A percentile compares a stretch with the other conserved stretches of the same genome.
Conservation (phyloP, 2,113 vertebrate genomes). For the Bombycilla garrulus region DNA sequence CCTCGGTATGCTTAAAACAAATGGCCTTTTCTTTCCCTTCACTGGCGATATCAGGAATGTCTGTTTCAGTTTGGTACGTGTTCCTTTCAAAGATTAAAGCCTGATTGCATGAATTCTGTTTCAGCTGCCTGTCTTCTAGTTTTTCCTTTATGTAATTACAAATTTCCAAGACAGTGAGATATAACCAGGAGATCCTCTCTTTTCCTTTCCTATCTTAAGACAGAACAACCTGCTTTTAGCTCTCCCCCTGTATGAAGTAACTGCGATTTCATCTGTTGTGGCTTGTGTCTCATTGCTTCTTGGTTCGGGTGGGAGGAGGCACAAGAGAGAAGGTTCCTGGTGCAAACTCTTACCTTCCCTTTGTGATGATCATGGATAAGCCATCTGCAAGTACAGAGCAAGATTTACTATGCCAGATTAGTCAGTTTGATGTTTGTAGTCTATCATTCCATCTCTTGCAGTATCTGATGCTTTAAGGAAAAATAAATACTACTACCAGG, state of each 20-base stretch:
- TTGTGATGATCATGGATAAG: neutral
- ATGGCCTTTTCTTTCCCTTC: neutral
- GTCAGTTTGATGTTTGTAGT: neutral
- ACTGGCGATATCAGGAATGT: neutral
- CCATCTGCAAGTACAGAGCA: neutral
- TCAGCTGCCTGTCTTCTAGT: neutral
- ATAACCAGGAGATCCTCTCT: neutral
- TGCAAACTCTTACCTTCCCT: neutral
- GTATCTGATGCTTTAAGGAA: neutral
- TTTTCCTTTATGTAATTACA: neutral
- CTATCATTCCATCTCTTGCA: neutral
- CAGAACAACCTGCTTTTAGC: neutral
- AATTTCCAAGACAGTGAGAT: neutral
- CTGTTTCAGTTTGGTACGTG: neutral
- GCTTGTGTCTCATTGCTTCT: neutral
- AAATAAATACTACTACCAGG: neutral
- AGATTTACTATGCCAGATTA: neutral
- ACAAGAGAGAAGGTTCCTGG: neutral
- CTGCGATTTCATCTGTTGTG: neutral
- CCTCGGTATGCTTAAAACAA: neutral
- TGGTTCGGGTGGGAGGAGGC: neutral
- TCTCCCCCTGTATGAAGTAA: neutral
- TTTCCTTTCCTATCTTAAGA: neutral
- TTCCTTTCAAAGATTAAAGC: neutral
- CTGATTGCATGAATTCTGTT: neutral